Conservation (phyloP, 2,888 invertebrate species). For the Nipponacmea schrenckii region DNA sequence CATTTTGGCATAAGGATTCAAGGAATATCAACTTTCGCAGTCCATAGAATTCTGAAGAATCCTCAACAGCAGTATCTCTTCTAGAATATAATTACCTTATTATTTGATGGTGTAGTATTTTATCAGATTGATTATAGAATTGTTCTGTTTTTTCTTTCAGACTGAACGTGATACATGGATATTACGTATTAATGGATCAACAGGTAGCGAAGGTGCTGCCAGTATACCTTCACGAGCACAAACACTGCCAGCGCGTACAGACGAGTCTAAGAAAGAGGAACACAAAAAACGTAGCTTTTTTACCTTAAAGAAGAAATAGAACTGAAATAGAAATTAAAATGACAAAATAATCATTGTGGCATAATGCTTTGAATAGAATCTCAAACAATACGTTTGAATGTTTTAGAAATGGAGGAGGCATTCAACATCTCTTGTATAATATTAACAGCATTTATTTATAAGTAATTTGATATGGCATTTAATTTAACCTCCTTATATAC, state of each 20-base stretch:
- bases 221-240: constrained; percentile 80
- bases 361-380: constrained; percentile 24
- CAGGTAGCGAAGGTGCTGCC: constrained; percentile 71
- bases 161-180: constrained; percentile 97
- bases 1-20: too few species aligned
- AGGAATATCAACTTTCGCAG: too few species aligned
- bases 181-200: constrained; percentile 80
- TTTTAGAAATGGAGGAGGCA: too few species aligned
- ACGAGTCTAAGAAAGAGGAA: constrained; percentile 79
- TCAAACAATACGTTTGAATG: constrained; percentile 2
- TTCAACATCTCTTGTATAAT: too few species aligned
- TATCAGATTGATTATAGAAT: too few species aligned
- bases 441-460: too few species aligned
- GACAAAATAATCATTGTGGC: constrained; percentile 8
- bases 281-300: constrained; percentile 97
- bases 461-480: too few species aligned
- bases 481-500: too few species aligned
- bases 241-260: constrained; percentile 83
- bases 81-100: too few species aligned
- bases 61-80: too few species aligned
- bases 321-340: not conserved
- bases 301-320: constrained; percentile 93
- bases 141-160: constrained; percentile 65
- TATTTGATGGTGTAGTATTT: too few species aligned
- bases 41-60: too few species aligned